phyloP scores from a whole-genome alignment of 2,113 vertebrate genomes.

The Neolamprologus longior region DNA sequence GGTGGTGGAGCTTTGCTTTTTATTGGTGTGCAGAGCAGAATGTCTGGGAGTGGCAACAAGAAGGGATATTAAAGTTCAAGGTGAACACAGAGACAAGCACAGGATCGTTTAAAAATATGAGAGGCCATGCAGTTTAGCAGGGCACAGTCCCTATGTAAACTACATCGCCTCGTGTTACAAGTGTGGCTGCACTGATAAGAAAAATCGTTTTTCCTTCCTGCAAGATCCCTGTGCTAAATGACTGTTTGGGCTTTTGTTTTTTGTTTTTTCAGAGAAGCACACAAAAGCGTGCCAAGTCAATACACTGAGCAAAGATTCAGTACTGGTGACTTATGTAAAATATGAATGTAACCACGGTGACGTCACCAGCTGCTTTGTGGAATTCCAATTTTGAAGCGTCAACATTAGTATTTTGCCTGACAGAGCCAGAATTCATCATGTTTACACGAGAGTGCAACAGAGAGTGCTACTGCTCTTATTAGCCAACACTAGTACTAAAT shows the following conservation, averaged over 20 bases:
- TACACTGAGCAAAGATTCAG: neutral
- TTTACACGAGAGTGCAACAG: neutral
- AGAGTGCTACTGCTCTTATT: neutral
- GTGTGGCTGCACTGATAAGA: neutral
- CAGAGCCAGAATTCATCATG: neutral
- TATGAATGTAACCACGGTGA: neutral
- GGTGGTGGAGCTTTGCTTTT: neutral
- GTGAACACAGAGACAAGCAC: neutral
- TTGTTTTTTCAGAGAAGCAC: neutral
- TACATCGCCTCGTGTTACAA: neutral
- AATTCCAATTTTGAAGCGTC: neutral
- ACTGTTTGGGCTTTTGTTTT: neutral
- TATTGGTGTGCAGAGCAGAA: neutral
- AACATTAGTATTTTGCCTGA: neutral
- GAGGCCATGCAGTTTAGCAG: neutral
- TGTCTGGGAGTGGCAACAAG: neutral
- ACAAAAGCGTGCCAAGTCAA: neutral
- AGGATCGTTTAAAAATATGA: neutral
- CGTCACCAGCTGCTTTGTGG: neutral
- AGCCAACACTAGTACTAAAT: neutral
- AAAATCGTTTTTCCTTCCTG: neutral
- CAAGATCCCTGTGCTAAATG: neutral
- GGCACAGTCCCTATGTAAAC: neutral
- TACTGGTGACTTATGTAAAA: neutral
- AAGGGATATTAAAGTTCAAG: slow-evolving; percentile 16